Evolutionary conservation across 2,113 vertebrate genomes (phyloP), one percentile per base, ranked within the genome.

Genomic region (Paraplagusia blochii): DNA sequence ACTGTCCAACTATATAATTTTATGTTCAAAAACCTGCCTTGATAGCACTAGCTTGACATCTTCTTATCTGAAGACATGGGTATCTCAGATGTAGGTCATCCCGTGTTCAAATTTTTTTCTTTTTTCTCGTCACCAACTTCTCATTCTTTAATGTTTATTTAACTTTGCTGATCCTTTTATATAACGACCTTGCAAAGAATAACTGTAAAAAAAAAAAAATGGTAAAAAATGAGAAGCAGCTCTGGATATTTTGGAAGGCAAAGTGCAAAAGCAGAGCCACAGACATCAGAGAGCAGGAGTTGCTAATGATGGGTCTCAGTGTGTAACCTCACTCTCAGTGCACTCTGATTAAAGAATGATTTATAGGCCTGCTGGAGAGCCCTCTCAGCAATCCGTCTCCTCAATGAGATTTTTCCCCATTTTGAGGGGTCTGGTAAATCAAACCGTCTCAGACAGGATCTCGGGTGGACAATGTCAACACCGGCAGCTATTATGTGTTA

Each of bases 341-440:
- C 68, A 77, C 85, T 88, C 85, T 92, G 90, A 93, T 91, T 93
- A 90, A 92, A 92, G 89, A 92, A 91, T 93, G 92, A 94, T 93
- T 93, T 90, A 90, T 86, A 81, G 71, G 70, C 15, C 40, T 74
- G 82, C 54, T 46, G 43, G 79, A 87, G 90, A 85, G 80, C 83
- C 88, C 82, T 83, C 87, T 78, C 87, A 85, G 90, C 81, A 80
- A 90, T 92, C 89, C 22, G 60, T 91, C 90, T 91, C 76, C 64
- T 78, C 85, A 83, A 90, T 88, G 78, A 86, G 87, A 72, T 90
- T 88, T 89, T 69, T 89, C 16, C 11, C 77, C 44, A 58, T 76
- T 82, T 11, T 63, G 2, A 76, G 84, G 63, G 81, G 81, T 88
- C 85, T 82, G 88, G 89, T 91, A 91, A 92, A 92, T 91, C 89